A percentile compares a stretch with the other conserved stretches of the same genome.
Conservation (phyloP, 92 coral and sea anemone species). For the Zoanthus gigantus region DNA sequence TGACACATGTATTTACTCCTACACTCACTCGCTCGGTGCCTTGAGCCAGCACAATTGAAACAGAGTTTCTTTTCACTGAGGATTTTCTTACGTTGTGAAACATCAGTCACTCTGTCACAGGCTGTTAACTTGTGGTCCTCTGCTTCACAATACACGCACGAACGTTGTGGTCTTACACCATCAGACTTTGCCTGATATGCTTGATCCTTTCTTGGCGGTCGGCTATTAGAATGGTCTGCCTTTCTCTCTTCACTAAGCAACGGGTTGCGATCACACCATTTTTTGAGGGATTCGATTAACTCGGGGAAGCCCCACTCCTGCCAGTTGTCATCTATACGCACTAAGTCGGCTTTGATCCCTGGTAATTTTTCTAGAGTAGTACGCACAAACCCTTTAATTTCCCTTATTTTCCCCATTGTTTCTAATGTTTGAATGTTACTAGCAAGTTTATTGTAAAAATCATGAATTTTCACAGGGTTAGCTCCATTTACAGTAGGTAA, state of each 20-base stretch:
- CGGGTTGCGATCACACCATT: neutral
- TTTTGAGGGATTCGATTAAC: neutral
- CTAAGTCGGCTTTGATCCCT: neutral
- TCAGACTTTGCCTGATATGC: neutral
- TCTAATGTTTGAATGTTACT: constrained; percentile 63
- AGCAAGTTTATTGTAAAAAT: constrained; percentile 47
- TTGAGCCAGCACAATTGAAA: too few species aligned
- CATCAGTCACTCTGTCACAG: neutral
- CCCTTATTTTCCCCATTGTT: constrained; percentile 40
- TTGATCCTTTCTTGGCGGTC: neutral
- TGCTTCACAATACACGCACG: neutral
- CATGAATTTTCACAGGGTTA: constrained; percentile 57
- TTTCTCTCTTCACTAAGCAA: neutral
- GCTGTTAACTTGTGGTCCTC: neutral
- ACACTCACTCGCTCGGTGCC: too few species aligned
- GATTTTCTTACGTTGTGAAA: neutral
- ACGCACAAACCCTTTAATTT: constrained; percentile 20
- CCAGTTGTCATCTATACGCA: neutral
- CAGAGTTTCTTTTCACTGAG: too few species aligned
- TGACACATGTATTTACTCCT: too few species aligned
- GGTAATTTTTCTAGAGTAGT: constrained; percentile 7
- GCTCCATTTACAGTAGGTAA: constrained; percentile 54
- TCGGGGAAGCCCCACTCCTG: neutral
- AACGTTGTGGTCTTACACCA: neutral
- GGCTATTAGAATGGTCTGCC: neutral